phyloP scores from a whole-genome alignment of 2,113 vertebrate species.

The Zootoca vivipara region DNA sequence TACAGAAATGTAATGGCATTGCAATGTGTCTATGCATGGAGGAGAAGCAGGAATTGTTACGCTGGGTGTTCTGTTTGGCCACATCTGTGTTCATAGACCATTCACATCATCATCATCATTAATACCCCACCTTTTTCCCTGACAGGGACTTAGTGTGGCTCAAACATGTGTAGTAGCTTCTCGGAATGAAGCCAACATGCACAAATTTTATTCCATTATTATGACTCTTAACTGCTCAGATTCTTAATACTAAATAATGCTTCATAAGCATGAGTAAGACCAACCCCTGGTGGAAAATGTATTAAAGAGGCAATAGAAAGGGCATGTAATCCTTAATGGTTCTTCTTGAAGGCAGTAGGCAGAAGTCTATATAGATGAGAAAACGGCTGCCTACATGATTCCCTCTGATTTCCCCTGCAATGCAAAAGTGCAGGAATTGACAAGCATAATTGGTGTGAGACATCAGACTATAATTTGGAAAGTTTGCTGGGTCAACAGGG shows the following conservation, averaged over 20 bases:
- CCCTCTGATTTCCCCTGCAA: slow-evolving; percentile 15
- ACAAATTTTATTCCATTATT: not conserved
- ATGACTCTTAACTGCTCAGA: not conserved
- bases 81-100: not conserved
- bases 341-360: not conserved
- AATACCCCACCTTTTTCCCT: too few species aligned
- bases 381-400: not conserved
- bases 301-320: not conserved
- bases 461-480: slow-evolving; percentile 4
- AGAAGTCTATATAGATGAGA: not conserved
- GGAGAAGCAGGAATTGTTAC: not conserved
- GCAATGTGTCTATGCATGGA: not conserved
- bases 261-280: slow-evolving; percentile 14
- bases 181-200: not conserved
- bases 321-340: not conserved
- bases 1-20: not conserved
- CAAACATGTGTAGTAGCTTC: not conserved
- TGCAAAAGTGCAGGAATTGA: not conserved
- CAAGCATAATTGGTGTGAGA: slow-evolving; percentile 5
- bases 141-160: too few species aligned
- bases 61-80: not conserved
- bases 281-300: not conserved
- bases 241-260: slow-evolving; percentile 15
- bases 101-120: too few species aligned
- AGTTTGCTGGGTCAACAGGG: not conserved